Percentiles rank a stretch among this genome's conserved stretches.
Conservation (phyloP, 1,140 invertebrate species). For the Zaprionus gabonicus region DNA sequence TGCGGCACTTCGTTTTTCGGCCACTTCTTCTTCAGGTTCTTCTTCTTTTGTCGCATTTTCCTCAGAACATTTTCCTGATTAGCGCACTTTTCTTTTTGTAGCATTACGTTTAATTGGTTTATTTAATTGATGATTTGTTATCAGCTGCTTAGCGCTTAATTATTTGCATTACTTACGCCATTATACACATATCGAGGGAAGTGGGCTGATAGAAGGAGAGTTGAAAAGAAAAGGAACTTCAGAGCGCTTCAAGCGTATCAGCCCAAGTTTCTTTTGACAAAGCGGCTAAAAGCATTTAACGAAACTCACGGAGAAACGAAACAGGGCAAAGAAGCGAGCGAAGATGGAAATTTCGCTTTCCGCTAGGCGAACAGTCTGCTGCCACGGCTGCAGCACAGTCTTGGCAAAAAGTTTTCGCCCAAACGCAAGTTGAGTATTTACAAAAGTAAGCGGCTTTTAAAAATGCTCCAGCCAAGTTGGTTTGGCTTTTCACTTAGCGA, state of each 20-base stretch:
- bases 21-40: conserved; percentile 20
- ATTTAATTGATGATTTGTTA: conserved; percentile 79
- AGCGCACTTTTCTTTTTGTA: conserved; percentile 42
- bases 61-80: conserved; percentile 40
- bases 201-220: conserved; percentile 3
- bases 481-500: conserved; percentile 75
- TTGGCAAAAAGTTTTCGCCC: conserved; percentile 56
- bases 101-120: conserved; percentile 71
- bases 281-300: conserved; percentile 76
- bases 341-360: conserved; percentile 46
- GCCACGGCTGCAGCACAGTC: conserved; percentile 15
- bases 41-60: conserved; percentile 27
- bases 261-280: conserved; percentile 53
- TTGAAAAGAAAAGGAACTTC: conserved; percentile 17
- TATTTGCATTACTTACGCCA: conserved; percentile 56
- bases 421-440: conserved; percentile 65
- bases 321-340: conserved; percentile 12
- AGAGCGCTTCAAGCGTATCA: conserved; percentile 45
- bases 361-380: conserved; percentile 2
- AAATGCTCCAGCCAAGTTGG: conserved; percentile 71
- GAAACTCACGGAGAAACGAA: conserved; percentile 17
- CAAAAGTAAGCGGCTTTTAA: conserved; percentile 76
- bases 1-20: conserved; percentile 64
- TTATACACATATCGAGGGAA: conserved; percentile 8
- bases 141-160: conserved; percentile 77